A percentile compares a stretch with the other conserved stretches of the same genome.
phyloP scores from a whole-genome alignment of 2,113 vertebrate species.

The Ptyas mucosa region DNA sequence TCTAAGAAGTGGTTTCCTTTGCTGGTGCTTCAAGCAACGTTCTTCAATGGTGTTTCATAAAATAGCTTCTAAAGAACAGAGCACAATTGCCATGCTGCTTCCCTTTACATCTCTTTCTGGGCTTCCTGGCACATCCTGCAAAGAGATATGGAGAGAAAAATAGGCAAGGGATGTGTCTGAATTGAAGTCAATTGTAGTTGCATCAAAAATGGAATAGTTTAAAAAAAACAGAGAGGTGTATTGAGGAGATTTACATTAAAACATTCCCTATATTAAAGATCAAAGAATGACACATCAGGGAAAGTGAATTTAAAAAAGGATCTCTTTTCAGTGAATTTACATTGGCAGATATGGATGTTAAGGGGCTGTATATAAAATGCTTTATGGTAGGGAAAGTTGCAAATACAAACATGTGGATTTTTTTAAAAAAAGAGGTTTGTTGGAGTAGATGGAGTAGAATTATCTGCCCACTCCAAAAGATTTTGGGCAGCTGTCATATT shows the following conservation, averaged over 20 bases:
- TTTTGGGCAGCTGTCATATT: background rate
- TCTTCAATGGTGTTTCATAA: background rate
- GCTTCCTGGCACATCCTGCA: background rate
- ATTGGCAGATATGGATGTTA: background rate
- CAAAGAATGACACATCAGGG: background rate
- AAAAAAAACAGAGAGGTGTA: background rate
- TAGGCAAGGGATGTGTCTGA: background rate
- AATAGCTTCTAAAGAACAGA: background rate
- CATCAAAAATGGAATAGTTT: background rate
- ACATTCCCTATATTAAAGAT: background rate
- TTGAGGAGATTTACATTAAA: background rate
- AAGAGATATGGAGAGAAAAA: background rate
- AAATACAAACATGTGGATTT: background rate
- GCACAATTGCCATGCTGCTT: background rate
- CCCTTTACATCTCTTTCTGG: background rate
- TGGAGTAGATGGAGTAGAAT: background rate
- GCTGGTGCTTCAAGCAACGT: background rate
- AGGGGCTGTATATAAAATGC: background rate
- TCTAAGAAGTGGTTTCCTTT: background rate
- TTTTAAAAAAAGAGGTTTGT: background rate
- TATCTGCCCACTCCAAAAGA: background rate
- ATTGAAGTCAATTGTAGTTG: background rate
- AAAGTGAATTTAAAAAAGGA: background rate
- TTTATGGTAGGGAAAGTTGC: background rate
- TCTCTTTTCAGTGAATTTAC: background rate